Conservation (phyloP, 2,113 vertebrate genomes). For the Ancistrus triradiatus region DNA sequence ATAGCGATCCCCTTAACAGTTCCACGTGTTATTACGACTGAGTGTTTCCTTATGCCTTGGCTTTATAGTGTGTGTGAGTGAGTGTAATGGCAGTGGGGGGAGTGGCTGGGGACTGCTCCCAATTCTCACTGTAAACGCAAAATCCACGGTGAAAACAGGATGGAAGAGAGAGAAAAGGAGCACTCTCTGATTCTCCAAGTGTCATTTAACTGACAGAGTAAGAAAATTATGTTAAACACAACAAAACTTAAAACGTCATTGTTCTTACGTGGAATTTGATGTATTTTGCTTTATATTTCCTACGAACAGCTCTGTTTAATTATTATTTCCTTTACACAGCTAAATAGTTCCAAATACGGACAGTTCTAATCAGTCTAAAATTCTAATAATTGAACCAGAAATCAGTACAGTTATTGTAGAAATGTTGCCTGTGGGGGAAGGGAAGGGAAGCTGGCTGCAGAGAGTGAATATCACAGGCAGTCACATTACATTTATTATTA, state of each 20-base stretch:
- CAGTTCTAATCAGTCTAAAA: too few species aligned
- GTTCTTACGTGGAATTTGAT: too few species aligned
- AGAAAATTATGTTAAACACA: too few species aligned
- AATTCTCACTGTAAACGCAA: conserved; percentile 35
- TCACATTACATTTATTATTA: conserved; percentile 1
- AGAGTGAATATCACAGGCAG: conserved; percentile 25
- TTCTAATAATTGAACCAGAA: neutral
- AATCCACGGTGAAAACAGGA: conserved; percentile 35
- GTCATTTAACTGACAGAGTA: too few species aligned
- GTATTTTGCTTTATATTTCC: too few species aligned
- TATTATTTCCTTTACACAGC: neutral
- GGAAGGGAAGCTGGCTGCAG: conserved; percentile 2
- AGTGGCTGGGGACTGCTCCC: conserved; percentile 44
- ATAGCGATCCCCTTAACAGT: conserved; percentile 34
- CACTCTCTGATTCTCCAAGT: too few species aligned
- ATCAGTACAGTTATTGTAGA: neutral
- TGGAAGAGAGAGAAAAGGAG: conserved; percentile 20
- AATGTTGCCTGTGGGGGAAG: too few species aligned
- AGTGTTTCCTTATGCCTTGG: conserved; percentile 50
- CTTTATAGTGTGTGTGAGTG: conserved; percentile 44
- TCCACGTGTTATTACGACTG: conserved; percentile 47
- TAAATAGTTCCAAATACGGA: too few species aligned
- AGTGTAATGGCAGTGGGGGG: conserved; percentile 32
- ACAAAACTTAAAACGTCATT: too few species aligned
- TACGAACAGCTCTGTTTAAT: neutral